Percentiles rank a stretch among this genome's conserved stretches.
phyloP scores from a whole-genome alignment of 2,888 invertebrate genomes.

The Neuroscelio doddi region DNA sequence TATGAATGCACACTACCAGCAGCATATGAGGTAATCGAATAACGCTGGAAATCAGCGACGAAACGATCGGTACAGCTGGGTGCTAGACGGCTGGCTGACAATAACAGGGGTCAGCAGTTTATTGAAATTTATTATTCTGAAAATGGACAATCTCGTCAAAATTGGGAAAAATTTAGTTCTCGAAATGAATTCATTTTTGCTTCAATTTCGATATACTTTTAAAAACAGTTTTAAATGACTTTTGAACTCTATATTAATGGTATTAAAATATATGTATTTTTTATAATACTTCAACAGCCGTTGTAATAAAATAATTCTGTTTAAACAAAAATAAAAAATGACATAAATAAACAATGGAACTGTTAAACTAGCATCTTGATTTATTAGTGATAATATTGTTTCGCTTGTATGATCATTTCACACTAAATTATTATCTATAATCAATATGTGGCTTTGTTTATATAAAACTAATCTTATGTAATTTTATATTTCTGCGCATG shows the following conservation, averaged over 20 bases:
- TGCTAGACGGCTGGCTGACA: conserved; percentile 15
- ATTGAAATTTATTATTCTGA: conserved; percentile 33
- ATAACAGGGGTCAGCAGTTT: conserved; percentile 26
- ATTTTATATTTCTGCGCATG: conserved; percentile 41
- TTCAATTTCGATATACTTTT: too few species aligned
- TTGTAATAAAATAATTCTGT: too few species aligned
- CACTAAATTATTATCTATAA: conserved; percentile 9
- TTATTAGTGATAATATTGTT: conserved; percentile 14
- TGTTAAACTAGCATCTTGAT: too few species aligned
- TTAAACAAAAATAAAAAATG: too few species aligned
- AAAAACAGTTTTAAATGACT: too few species aligned
- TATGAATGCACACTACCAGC: conserved; percentile 34
- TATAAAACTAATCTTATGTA: conserved; percentile 37
- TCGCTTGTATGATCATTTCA: conserved; percentile 24
- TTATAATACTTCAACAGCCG: too few species aligned
- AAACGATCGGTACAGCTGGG: conserved; percentile 39
- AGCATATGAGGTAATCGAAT: conserved; percentile 40
- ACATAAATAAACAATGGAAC: too few species aligned
- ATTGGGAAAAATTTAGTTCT: too few species aligned
- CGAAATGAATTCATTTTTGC: too few species aligned
- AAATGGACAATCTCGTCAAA: conserved; percentile 13
- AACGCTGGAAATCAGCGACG: conserved; percentile 34
- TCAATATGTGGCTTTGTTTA: conserved; percentile 13
- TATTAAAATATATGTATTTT: too few species aligned
- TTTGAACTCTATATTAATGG: too few species aligned